Evolutionary conservation across 2,888 invertebrate genomes (phyloP), one percentile per base, ranked within the genome.

Genomic region (Calameuta pallipes): DNA sequence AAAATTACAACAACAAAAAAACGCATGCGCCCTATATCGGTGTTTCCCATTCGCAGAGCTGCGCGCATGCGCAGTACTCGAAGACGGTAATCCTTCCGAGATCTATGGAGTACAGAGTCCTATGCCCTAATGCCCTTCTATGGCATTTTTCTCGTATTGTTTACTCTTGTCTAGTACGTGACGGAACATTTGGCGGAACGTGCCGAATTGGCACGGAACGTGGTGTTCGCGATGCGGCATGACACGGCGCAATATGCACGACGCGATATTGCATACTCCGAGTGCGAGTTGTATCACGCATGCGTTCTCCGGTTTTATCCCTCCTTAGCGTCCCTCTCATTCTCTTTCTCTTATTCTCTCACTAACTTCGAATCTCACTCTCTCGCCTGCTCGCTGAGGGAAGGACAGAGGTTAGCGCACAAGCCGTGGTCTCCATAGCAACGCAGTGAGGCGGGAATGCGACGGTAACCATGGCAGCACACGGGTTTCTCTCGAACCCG

Each of bases 401-500:
- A 68, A 76, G 75, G 73, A 78, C 78, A 76, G 82, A 80, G 80
- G 78, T 78, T 78, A 78, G 78, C 75, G 75, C 78, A 37, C 79
- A 82, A 83, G 83, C 83, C 76, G 81, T 89, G 91, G 94, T 94
- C 92, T 92, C 93, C 92, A 94, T 94, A 93, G 93, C 92, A 92
- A 94, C 94, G 89, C 89, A 86, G 87, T 88, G 90, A 91, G 91
- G 91, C 90, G 91, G 91, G 91, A 91, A 90, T 91, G 91, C 90
- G 89, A 88, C 88, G 91, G 90, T 90, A 91, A 91, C 91, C 91
- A 91, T 91, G 90, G 91, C 90, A 91, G 91, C 91, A 88, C 88
- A 89, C 85, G 85, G 86, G 88, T 88, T 87, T 88, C 89, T 88
- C 87, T 86, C 87, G 87, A 87, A 88, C 88, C 89, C 88, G 88